Evolutionary conservation across 2,888 invertebrate genomes (phyloP).

Genomic region (Sceliomorpha sp.): DNA sequence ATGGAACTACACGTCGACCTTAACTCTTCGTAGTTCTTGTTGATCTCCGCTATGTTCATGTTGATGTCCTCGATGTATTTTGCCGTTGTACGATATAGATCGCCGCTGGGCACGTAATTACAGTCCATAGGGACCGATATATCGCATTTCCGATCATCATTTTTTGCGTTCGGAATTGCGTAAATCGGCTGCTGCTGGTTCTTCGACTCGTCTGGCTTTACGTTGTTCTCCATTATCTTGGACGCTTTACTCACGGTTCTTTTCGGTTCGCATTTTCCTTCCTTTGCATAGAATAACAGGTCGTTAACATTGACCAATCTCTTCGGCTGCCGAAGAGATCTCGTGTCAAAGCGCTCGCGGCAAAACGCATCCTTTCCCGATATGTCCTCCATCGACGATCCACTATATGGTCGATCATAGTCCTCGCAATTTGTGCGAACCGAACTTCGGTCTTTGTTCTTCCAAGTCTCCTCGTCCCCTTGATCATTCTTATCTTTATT

Average conservation of each 20-base stretch:
- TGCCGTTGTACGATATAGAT: constrained; percentile 71
- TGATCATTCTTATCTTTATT: constrained; percentile 23
- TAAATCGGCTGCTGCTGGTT: constrained; percentile 66
- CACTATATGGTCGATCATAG: too few relatives aligned
- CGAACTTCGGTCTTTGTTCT: too few relatives aligned
- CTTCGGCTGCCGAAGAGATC: too few relatives aligned
- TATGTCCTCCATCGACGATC: too few relatives aligned
- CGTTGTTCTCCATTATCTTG: constrained; percentile 14
- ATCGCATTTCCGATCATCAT: constrained; percentile 36
- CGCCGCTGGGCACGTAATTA: constrained; percentile 74
- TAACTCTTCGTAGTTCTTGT: constrained; percentile 71
- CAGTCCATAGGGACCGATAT: constrained; percentile 55
- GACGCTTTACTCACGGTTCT: constrained; percentile 4
- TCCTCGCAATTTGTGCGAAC: too few relatives aligned
- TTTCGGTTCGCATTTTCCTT: not conserved
- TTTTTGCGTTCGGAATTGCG: constrained; percentile 65
- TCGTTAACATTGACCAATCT: constrained; percentile 1
- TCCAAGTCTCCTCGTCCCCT: not conserved
- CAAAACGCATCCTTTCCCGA: too few relatives aligned
- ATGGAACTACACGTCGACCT: constrained; percentile 55
- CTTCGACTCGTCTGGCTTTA: constrained; percentile 7
- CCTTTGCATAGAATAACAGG: too few relatives aligned
- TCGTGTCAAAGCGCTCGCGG: too few relatives aligned
- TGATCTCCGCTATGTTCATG: constrained; percentile 74
- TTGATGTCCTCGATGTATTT: constrained; percentile 76